Evolutionary conservation across 1,140 invertebrate genomes (phyloP).

Genomic region (Lordiphosa collinella): DNA sequence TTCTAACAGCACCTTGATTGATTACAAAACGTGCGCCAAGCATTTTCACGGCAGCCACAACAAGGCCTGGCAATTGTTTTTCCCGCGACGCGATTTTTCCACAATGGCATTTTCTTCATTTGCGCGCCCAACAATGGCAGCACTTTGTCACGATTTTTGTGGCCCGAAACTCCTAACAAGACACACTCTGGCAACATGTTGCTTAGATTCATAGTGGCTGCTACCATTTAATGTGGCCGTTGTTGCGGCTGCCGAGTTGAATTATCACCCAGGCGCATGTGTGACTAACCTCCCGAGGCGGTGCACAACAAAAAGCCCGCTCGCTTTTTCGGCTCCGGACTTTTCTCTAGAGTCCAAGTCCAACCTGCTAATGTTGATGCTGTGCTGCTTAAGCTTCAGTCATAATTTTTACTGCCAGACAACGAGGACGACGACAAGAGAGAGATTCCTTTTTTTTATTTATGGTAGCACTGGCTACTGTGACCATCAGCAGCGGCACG

Average conservation of each 20-base stretch:
- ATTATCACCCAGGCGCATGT: slow-evolving; percentile 68
- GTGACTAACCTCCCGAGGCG: slow-evolving; percentile 69
- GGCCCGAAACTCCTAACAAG: slow-evolving; percentile 56
- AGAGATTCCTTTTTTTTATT: slow-evolving; percentile 54
- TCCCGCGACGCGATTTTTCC: slow-evolving; percentile 54
- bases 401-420: slow-evolving; percentile 64
- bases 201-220: slow-evolving; percentile 44
- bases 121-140: slow-evolving; percentile 74
- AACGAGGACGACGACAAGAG: slow-evolving; percentile 20
- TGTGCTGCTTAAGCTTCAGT: slow-evolving; percentile 41
- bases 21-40: slow-evolving; percentile 72
- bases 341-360: neutral
- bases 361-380: slow-evolving; percentile 67
- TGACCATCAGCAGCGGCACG: slow-evolving; percentile 52
- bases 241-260: slow-evolving; percentile 55
- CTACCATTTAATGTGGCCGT: slow-evolving; percentile 69
- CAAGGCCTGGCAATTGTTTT: slow-evolving; percentile 66
- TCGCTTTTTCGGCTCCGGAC: slow-evolving; percentile 16
- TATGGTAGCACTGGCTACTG: slow-evolving; percentile 45
- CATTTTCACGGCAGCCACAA: slow-evolving; percentile 63
- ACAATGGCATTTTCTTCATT: slow-evolving; percentile 78
- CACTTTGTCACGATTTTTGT: slow-evolving; percentile 74
- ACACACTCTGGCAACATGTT: slow-evolving; percentile 63
- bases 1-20: slow-evolving; percentile 61
- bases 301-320: slow-evolving; percentile 66